These are phyloP conservation scores for Leptopilina clavipes DNA, from an alignment of 1,140 invertebrate species.

Conservation along the genomic window DNA sequence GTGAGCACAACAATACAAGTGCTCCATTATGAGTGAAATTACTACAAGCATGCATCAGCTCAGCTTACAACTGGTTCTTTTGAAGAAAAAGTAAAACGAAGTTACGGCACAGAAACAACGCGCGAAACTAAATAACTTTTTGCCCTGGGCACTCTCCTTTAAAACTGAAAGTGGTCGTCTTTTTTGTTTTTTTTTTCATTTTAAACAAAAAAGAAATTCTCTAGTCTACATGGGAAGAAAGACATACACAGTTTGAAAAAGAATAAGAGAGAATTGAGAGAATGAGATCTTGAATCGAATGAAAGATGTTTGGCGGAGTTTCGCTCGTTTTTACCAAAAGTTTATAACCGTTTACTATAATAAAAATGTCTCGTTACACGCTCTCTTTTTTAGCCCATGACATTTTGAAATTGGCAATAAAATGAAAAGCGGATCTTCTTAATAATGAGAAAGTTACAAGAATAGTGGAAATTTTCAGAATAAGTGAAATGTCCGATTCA, in stretches of 20 bases:
- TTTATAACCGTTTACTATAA: conserved; percentile 15
- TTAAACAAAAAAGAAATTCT: neutral
- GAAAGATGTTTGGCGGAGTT: neutral
- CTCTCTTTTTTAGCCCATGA: neutral
- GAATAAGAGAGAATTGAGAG: neutral
- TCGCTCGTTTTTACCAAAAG: conserved; percentile 14
- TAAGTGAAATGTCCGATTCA: too few species aligned
- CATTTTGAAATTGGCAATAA: conserved; percentile 10
- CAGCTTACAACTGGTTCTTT: conserved; percentile 52
- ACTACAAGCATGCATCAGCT: conserved; percentile 42
- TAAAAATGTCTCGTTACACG: conserved; percentile 20
- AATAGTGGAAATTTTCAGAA: neutral
- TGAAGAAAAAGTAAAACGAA: conserved; percentile 32
- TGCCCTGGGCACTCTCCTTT: conserved; percentile 13
- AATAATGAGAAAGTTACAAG: neutral
- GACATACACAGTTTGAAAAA: neutral
- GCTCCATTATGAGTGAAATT: conserved; percentile 44
- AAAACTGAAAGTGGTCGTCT: conserved; percentile 16
- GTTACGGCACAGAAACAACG: conserved; percentile 8
- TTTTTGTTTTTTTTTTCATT: neutral
- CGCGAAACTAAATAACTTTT: conserved; percentile 29
- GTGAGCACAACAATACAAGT: conserved; percentile 37
- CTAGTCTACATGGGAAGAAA: neutral
- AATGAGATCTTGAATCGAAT: neutral
- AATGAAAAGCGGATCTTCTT: neutral